These are phyloP conservation scores for Struthio camelus DNA, from an alignment of 2,113 vertebrate species.

Conservation along the genomic window DNA sequence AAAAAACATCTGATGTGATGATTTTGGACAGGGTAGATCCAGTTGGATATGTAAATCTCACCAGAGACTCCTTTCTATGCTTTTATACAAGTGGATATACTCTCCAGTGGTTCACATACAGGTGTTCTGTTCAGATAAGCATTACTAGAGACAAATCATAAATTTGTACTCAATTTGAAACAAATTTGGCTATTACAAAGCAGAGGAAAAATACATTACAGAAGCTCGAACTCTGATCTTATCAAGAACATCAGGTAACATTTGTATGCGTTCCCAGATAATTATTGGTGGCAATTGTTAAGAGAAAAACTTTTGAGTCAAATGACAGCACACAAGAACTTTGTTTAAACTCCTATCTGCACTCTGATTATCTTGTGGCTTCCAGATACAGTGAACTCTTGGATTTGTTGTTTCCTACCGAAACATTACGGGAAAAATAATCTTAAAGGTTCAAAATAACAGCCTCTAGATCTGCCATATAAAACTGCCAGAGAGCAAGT, in stretches of 20 bases:
- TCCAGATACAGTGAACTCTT: background rate
- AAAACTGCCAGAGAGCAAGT: background rate
- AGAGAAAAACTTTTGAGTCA: conserved; percentile 2
- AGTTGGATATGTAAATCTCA: background rate
- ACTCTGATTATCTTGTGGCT: background rate
- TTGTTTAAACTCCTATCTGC: background rate
- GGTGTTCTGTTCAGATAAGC: background rate
- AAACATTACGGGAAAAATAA: background rate
- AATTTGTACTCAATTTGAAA: background rate
- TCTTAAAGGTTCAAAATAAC: background rate
- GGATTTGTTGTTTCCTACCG: background rate
- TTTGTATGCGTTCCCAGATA: background rate
- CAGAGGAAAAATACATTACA: background rate
- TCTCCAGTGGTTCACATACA: background rate
- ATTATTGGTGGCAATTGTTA: background rate
- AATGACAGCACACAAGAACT: background rate
- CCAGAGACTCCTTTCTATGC: background rate
- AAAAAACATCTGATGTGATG: background rate
- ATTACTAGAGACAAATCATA: rapidly evolving
- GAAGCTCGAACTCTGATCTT: background rate
- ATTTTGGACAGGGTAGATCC: background rate
- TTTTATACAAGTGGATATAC: background rate
- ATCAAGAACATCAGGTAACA: background rate
- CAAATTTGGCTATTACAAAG: background rate
- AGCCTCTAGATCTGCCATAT: background rate